Conservation (phyloP, 2,888 invertebrate genomes). For the Leucozona laternaria region DNA sequence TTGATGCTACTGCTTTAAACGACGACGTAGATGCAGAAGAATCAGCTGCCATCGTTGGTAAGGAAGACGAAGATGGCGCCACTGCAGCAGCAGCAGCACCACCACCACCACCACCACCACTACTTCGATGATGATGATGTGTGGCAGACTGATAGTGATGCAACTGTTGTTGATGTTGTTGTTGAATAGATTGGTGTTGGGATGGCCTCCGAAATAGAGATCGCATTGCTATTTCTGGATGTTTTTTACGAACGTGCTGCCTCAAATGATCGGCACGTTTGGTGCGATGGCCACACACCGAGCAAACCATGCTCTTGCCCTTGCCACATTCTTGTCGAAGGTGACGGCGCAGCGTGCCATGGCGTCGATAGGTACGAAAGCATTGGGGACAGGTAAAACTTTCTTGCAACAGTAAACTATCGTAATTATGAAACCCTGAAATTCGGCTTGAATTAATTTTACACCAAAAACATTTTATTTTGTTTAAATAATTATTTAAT, state of each 20-base stretch:
- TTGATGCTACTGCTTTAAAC: slow-evolving; percentile 31
- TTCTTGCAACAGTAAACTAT: slow-evolving; percentile 78
- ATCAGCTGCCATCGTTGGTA: slow-evolving; percentile 31
- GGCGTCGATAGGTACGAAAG: slow-evolving; percentile 85
- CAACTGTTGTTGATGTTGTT: slow-evolving; percentile 77
- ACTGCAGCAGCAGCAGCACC: slow-evolving; percentile 34
- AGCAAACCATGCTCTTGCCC: slow-evolving; percentile 84
- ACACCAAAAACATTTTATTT: slow-evolving; percentile 71
- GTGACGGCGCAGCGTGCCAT: slow-evolving; percentile 85
- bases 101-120: background rate
- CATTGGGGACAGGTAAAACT: slow-evolving; percentile 84
- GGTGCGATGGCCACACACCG: slow-evolving; percentile 85
- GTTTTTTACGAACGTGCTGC: slow-evolving; percentile 84
- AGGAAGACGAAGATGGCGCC: slow-evolving; percentile 38
- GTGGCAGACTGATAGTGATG: slow-evolving; percentile 52
- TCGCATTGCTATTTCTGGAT: slow-evolving; percentile 83
- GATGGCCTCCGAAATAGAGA: slow-evolving; percentile 81
- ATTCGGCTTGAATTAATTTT: slow-evolving; percentile 76
- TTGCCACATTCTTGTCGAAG: slow-evolving; percentile 85
- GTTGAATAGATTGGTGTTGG: slow-evolving; percentile 78
- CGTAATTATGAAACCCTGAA: slow-evolving; percentile 77
- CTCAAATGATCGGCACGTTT: slow-evolving; percentile 85
- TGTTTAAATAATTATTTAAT: slow-evolving; percentile 40
- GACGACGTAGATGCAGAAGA: slow-evolving; percentile 12
- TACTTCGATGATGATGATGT: slow-evolving; percentile 64